A percentile compares a stretch with the other conserved stretches of the same genome.
These are phyloP conservation scores for Gryllus longicercus DNA, from an alignment of 2,888 invertebrate species.

Conservation along the genomic window DNA sequence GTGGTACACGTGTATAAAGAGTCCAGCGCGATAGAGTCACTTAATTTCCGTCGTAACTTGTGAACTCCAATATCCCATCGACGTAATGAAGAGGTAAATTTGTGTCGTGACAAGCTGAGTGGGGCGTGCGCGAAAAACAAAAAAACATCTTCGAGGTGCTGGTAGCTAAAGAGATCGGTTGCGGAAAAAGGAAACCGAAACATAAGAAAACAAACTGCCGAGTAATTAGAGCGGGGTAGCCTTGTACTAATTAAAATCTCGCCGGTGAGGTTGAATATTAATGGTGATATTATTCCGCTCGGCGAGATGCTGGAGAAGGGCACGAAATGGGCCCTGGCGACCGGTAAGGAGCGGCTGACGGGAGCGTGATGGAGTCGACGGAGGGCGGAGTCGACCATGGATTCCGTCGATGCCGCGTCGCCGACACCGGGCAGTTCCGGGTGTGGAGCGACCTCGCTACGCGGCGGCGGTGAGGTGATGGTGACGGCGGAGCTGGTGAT, in stretches of 20 bases:
- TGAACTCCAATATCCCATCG: background rate
- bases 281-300: background rate
- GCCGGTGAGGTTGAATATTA: background rate
- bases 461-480: no score
- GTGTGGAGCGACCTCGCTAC: no score
- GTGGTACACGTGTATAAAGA: background rate
- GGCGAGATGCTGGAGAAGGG: no score
- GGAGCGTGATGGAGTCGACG: no score
- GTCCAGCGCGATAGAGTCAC: background rate
- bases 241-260: background rate
- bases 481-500: no score
- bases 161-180: no score
- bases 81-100: conserved; percentile 17
- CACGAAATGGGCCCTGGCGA: no score
- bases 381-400: no score
- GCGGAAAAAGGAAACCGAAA: background rate
- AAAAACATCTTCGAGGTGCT: background rate
- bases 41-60: background rate
- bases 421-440: no score
- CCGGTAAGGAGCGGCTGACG: no score
- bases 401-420: no score
- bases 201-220: background rate
- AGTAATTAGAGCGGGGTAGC: background rate
- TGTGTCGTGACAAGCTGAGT: background rate
- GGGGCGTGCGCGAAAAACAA: background rate